phyloP scores from a whole-genome alignment of 2,888 invertebrate genomes.

The Serripes groenlandicus region DNA sequence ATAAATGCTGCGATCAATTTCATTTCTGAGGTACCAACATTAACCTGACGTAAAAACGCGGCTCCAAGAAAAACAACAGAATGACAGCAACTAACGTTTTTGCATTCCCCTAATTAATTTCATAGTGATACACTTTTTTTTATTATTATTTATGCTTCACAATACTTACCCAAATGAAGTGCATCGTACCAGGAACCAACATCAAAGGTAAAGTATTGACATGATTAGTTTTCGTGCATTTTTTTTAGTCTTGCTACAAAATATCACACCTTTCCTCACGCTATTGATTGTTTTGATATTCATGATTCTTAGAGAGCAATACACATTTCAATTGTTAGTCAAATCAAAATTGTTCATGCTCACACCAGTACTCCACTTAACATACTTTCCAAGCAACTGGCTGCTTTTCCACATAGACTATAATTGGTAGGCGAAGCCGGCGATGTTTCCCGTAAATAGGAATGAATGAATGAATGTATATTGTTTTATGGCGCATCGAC shows the following conservation, averaged over 20 bases:
- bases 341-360: neutral
- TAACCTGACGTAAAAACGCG: neutral
- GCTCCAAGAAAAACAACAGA: too few species aligned
- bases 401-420: neutral
- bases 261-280: neutral
- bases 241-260: neutral
- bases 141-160: neutral
- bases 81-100: too few species aligned
- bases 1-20: too few species aligned
- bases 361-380: neutral
- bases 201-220: constrained; percentile 89
- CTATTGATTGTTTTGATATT: neutral
- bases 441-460: too few species aligned
- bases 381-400: neutral
- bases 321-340: neutral
- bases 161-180: constrained; percentile 89
- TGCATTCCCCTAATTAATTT: neutral
- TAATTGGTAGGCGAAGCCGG: too few species aligned
- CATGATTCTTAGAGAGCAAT: neutral
- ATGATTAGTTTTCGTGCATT: neutral
- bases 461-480: too few species aligned
- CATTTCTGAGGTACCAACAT: too few species aligned
- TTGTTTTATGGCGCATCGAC: too few species aligned
- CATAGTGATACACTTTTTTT: neutral
- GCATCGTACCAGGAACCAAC: constrained; percentile 91